phyloP scores from a whole-genome alignment of 2,888 invertebrate species.

The Venustoraphidia nigricollis region DNA sequence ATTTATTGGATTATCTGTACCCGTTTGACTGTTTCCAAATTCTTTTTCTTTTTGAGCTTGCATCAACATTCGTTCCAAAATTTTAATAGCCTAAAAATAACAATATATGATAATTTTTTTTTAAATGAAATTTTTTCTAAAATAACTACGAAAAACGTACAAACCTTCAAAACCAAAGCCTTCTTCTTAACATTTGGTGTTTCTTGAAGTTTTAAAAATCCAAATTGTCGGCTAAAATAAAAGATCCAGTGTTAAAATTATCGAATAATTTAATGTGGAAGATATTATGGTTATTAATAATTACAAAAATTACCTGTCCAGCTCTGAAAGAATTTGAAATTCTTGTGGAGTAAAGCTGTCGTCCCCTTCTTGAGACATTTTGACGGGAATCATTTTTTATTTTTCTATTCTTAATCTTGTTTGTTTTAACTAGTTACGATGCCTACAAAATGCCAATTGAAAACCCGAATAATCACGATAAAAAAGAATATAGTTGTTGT shows the following conservation, averaged over 20 bases:
- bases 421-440: no score
- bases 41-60: conserved; percentile 54
- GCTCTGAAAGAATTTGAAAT: conserved; percentile 69
- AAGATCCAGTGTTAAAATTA: conserved; percentile 9
- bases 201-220: conserved; percentile 68
- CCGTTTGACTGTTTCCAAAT: conserved; percentile 9
- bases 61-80: conserved; percentile 70
- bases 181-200: conserved; percentile 70
- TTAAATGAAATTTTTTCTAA: neutral
- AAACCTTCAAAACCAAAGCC: conserved; percentile 60
- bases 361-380: conserved; percentile 31
- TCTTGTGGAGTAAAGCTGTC: conserved; percentile 67
- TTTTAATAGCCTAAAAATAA: conserved; percentile 53
- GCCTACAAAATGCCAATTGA: no score
- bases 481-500: no score
- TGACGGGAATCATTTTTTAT: conserved; percentile 35
- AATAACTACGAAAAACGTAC: conserved; percentile 5
- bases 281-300: neutral
- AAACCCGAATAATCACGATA: no score
- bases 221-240: conserved; percentile 72
- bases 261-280: neutral
- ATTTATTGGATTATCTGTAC: conserved; percentile 30
- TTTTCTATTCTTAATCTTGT: no score
- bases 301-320: conserved; percentile 52
- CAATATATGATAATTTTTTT: conserved; percentile 1